Conservation (phyloP, 2,797 vertebrate genomes). For the Liasis olivaceus region DNA sequence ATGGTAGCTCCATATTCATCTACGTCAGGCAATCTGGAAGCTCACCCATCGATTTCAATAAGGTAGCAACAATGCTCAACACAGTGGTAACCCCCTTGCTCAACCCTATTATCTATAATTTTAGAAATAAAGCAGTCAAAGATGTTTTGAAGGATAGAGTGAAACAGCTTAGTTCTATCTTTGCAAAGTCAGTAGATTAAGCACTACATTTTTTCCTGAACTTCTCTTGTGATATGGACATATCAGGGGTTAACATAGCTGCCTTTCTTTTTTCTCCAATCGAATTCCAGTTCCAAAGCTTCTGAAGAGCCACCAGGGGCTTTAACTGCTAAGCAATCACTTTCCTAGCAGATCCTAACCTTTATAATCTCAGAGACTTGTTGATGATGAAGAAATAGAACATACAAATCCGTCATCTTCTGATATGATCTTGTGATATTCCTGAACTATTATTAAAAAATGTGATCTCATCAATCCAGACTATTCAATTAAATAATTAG, state of each 20-base stretch:
- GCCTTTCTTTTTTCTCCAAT: background rate
- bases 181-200: background rate
- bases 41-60: too few species aligned
- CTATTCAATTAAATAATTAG: background rate
- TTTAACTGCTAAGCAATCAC: background rate
- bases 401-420: background rate
- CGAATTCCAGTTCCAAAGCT: background rate
- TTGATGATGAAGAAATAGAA: background rate
- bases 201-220: background rate
- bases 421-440: background rate
- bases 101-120: too few species aligned
- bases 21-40: too few species aligned
- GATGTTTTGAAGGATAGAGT: background rate
- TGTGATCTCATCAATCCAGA: background rate
- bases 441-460: background rate
- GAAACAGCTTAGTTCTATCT: background rate
- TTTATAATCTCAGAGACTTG: background rate
- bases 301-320: background rate
- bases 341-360: background rate
- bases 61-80: too few species aligned
- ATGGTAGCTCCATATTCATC: too few species aligned
- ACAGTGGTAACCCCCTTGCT: background rate
- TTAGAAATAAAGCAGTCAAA: slow-evolving; percentile 7
- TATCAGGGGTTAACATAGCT: background rate
- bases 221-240: background rate